Conservation (phyloP, 2,797 vertebrate genomes). For the Taeniopygia guttata region DNA sequence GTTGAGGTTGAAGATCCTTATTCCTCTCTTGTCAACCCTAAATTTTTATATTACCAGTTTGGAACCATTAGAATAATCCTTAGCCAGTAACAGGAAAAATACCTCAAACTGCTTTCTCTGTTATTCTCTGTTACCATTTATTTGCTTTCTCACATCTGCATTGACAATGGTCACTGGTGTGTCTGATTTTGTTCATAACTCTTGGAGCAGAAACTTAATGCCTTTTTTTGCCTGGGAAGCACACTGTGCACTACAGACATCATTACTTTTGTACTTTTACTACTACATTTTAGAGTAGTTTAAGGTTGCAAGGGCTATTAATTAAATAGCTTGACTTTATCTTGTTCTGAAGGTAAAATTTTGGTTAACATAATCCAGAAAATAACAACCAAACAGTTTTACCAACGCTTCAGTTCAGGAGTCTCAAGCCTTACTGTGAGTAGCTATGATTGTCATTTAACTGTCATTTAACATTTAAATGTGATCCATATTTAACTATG, state of each 20-base stretch:
- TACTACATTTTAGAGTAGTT: not conserved
- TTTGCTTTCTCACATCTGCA: not conserved
- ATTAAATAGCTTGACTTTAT: not conserved
- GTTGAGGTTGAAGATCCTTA: not conserved
- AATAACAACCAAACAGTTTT: not conserved
- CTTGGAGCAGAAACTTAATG: not conserved
- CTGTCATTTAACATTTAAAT: not conserved
- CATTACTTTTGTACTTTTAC: not conserved
- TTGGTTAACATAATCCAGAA: not conserved
- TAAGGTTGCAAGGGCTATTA: not conserved
- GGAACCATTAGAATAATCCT: not conserved
- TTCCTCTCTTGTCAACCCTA: not conserved
- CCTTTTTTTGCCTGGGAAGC: not conserved
- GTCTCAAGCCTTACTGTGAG: not conserved
- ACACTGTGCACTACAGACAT: not conserved
- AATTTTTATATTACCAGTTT: not conserved
- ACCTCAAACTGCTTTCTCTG: not conserved
- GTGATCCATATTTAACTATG: not conserved
- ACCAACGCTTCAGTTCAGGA: not conserved
- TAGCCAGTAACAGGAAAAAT: not conserved
- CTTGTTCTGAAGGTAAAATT: not conserved
- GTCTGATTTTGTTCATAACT: not conserved
- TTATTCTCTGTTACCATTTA: not conserved
- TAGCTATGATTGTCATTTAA: not conserved
- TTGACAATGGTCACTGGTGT: not conserved